Percentiles rank a stretch among this genome's conserved stretches.
phyloP scores from a whole-genome alignment of 1,140 invertebrate genomes.

The Chymomyza costata region DNA sequence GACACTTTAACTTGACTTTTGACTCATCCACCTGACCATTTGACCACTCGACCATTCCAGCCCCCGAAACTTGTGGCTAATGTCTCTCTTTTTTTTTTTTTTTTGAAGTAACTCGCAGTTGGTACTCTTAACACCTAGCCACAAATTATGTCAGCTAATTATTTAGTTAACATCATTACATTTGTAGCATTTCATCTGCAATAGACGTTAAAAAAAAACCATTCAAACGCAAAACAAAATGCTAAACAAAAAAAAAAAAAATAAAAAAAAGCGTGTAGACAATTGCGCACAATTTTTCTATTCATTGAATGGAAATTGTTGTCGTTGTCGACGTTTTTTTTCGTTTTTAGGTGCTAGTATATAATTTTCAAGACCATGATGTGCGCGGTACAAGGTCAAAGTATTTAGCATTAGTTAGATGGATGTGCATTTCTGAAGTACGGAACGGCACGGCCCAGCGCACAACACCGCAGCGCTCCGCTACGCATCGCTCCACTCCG shows the following conservation, averaged over 20 bases:
- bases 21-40: constrained; percentile 26
- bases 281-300: constrained; percentile 70
- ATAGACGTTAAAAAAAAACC: constrained; percentile 25
- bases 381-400: constrained; percentile 56
- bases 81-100: constrained; percentile 12
- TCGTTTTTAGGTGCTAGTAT: constrained; percentile 44
- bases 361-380: constrained; percentile 71
- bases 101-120: constrained; percentile 36
- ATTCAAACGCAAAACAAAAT: constrained; percentile 4
- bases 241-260: constrained; percentile 6
- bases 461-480: constrained; percentile 1
- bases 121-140: constrained; percentile 46
- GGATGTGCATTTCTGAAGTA: constrained; percentile 26
- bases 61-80: constrained; percentile 60
- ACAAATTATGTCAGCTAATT: constrained; percentile 68
- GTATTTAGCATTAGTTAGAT: constrained; percentile 61
- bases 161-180: constrained; percentile 62
- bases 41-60: constrained; percentile 25
- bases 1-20: constrained; percentile 67
- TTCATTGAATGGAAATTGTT: constrained; percentile 72
- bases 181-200: constrained; percentile 4
- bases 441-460: constrained; percentile 60
- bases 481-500: no score
- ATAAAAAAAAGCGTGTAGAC: constrained; percentile 37
- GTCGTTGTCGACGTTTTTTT: constrained; percentile 20